Conservation (phyloP, 2,888 invertebrate species). For the Marasmarcha lunaedactyla region DNA sequence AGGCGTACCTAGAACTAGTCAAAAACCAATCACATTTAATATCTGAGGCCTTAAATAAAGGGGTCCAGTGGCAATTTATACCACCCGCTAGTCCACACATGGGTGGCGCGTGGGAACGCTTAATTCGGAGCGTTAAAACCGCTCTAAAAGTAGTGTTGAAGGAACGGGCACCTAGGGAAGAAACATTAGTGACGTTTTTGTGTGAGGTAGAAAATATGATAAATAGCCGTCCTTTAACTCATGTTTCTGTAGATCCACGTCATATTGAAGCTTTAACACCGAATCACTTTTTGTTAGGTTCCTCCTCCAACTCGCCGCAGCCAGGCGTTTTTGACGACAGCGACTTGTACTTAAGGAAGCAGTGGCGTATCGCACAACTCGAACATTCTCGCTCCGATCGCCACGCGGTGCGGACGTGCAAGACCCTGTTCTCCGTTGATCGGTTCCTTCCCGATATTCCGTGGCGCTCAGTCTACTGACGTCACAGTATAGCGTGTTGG, state of each 20-base stretch:
- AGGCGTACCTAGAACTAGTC: too few relatives aligned
- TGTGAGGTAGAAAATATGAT: background rate
- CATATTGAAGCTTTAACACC: background rate
- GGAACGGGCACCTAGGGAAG: background rate
- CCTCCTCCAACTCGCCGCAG: too few relatives aligned
- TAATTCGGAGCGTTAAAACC: background rate
- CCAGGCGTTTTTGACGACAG: too few relatives aligned
- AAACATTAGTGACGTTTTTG: background rate
- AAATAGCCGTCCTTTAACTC: background rate
- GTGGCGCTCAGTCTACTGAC: too few relatives aligned
- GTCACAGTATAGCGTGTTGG: too few relatives aligned
- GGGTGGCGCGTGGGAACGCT: background rate
- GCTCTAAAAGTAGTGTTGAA: background rate
- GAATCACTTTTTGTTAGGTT: too few relatives aligned
- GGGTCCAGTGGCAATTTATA: background rate
- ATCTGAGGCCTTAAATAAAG: background rate
- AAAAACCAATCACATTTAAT: too few relatives aligned
- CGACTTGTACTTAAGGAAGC: background rate
- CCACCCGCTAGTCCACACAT: constrained; percentile 1
- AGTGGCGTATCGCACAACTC: background rate
- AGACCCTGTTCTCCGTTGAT: too few relatives aligned
- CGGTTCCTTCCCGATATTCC: too few relatives aligned
- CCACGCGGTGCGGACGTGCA: too few relatives aligned
- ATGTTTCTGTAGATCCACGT: background rate
- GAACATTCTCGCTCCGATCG: too few relatives aligned